Percentiles rank a stretch among this genome's conserved stretches.
phyloP scores from a whole-genome alignment of 2,888 invertebrate genomes.

The Colostygia pectinataria region DNA sequence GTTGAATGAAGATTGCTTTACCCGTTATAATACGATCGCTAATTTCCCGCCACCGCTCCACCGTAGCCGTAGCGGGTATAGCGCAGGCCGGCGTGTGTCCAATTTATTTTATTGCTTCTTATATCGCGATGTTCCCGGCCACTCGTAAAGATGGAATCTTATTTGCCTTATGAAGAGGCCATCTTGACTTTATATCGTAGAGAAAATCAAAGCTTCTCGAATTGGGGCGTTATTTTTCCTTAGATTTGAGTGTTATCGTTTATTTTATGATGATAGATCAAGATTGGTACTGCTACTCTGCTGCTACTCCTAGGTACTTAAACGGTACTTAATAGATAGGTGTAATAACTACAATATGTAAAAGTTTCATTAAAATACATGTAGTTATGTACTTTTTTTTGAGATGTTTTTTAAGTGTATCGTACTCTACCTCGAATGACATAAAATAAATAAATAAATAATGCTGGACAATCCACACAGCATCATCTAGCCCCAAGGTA shows the following conservation, averaged over 20 bases:
- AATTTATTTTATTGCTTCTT: constrained; percentile 65
- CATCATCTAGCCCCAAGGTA: too few relatives aligned
- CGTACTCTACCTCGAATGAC: too few relatives aligned
- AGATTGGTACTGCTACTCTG: too few relatives aligned
- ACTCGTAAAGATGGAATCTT: constrained; percentile 56
- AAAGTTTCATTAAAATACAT: too few relatives aligned
- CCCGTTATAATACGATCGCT: neutral
- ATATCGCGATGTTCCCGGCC: constrained; percentile 46
- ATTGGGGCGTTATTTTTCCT: constrained; percentile 19
- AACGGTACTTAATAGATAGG: too few relatives aligned
- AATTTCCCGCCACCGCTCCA: neutral
- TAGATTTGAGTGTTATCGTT: constrained; percentile 10
- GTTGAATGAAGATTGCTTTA: neutral
- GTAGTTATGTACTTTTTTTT: too few relatives aligned
- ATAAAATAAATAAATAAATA: too few relatives aligned
- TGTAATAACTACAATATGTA: too few relatives aligned
- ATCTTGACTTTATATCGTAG: constrained; percentile 36
- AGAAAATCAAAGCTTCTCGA: constrained; percentile 31
- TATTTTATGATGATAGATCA: neutral
- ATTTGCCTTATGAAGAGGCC: constrained; percentile 47
- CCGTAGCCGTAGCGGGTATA: neutral
- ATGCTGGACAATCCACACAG: too few relatives aligned
- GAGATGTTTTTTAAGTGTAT: too few relatives aligned
- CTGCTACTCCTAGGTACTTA: too few relatives aligned
- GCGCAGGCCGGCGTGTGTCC: constrained; percentile 43